Percentiles rank a stretch among this genome's conserved stretches.
Conservation (phyloP, 2,888 invertebrate genomes). For the Epistrophe grossulariae region DNA sequence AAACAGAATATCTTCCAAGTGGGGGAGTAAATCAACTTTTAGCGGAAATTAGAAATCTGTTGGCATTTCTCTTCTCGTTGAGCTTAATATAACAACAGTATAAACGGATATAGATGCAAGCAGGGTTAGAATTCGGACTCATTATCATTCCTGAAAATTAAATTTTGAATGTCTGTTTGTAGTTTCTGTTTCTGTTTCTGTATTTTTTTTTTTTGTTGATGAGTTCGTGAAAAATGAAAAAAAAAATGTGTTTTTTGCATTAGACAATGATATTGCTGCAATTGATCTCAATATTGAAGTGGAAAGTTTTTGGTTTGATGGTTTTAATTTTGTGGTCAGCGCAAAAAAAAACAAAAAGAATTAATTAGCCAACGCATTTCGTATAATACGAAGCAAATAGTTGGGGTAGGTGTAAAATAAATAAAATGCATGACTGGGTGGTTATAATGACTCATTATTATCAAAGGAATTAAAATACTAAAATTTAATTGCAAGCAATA, state of each 20-base stretch:
- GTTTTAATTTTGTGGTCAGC: slow-evolving; percentile 3
- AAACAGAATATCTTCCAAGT: slow-evolving; percentile 39
- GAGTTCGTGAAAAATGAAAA: not conserved
- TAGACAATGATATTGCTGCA: slow-evolving; percentile 31
- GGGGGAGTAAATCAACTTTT: slow-evolving; percentile 55
- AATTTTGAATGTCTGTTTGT: not conserved
- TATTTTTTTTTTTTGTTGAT: slow-evolving; percentile 1
- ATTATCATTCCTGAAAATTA: slow-evolving; percentile 43
- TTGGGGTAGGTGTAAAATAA: not conserved
- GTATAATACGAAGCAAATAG: not conserved
- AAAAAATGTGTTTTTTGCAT: not conserved
- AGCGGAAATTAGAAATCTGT: slow-evolving; percentile 47
- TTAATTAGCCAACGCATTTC: slow-evolving; percentile 4
- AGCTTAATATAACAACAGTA: too few relatives aligned
- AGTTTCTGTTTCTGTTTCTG: not conserved
- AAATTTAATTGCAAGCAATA: too few relatives aligned
- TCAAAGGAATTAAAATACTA: too few relatives aligned
- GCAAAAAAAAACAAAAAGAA: not conserved
- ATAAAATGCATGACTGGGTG: too few relatives aligned
- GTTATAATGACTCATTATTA: too few relatives aligned
- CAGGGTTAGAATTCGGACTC: slow-evolving; percentile 23
- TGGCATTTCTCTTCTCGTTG: slow-evolving; percentile 26
- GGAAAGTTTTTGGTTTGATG: slow-evolving; percentile 14
- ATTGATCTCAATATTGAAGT: slow-evolving; percentile 31
- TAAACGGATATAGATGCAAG: not conserved